Conservation (phyloP, 2,113 vertebrate genomes). For the Panthera leo region DNA sequence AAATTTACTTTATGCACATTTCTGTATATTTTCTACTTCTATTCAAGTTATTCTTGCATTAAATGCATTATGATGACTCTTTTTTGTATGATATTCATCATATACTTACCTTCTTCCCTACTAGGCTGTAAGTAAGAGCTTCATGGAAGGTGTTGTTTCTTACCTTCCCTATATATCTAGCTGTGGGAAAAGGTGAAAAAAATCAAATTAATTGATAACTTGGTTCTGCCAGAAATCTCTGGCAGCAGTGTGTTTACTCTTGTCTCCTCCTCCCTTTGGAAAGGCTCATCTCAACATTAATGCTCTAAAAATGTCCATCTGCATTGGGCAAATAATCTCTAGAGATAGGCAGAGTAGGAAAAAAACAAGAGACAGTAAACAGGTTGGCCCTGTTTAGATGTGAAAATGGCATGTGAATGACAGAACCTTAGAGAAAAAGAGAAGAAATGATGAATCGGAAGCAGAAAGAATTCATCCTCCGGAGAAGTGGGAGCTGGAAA, state of each 20-base stretch:
- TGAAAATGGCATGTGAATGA: neutral
- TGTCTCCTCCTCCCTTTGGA: neutral
- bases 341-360: neutral
- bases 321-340: neutral
- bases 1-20: neutral
- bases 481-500: neutral
- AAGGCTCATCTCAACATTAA: conserved; percentile 9
- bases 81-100: neutral
- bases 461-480: neutral
- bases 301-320: neutral
- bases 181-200: neutral
- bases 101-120: neutral
- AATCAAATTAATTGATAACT: neutral
- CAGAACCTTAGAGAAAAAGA: neutral
- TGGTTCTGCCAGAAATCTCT: neutral
- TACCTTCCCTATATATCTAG: neutral
- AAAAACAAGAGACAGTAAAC: neutral
- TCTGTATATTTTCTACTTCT: neutral
- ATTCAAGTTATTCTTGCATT: neutral
- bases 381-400: neutral
- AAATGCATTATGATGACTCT: neutral
- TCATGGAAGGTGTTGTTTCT: neutral
- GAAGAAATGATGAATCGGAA: neutral
- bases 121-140: neutral
- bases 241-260: neutral